A percentile compares a stretch with the other conserved stretches of the same genome.
Evolutionary conservation across 2,888 invertebrate genomes (phyloP).

Genomic region (Omphaloscelis lunosa): DNA sequence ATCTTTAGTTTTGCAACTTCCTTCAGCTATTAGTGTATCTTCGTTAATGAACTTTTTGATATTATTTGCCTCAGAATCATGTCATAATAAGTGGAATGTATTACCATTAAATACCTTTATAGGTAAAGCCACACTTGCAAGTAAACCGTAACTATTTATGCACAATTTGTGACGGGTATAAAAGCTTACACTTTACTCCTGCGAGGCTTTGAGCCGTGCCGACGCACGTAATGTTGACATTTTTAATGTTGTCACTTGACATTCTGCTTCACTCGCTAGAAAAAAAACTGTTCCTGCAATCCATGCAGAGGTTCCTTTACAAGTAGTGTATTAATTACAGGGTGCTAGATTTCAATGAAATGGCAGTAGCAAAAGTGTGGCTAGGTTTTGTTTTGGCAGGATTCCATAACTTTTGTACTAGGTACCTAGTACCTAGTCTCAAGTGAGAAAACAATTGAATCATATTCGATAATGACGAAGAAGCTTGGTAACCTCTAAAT

Average conservation of each 20-base stretch:
- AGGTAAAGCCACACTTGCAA: conserved; percentile 18
- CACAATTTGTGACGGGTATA: conserved; percentile 54
- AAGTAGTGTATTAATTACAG: conserved; percentile 1
- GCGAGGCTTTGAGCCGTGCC: conserved; percentile 55
- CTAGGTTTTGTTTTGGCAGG: neutral
- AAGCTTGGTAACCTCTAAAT: conserved; percentile 10
- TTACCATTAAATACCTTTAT: conserved; percentile 21
- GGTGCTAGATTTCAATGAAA: conserved; percentile 5
- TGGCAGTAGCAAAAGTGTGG: neutral
- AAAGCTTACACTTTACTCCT: conserved; percentile 53
- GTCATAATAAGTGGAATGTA: conserved; percentile 7
- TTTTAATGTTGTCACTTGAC: conserved; percentile 43
- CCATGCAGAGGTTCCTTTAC: neutral
- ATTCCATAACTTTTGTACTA: neutral
- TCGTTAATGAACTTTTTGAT: neutral
- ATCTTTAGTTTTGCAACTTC: neutral
- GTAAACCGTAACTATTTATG: conserved; percentile 54
- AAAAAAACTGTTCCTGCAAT: conserved; percentile 40
- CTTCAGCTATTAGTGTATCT: neutral
- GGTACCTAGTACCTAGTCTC: too few species aligned
- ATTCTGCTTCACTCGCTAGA: conserved; percentile 24
- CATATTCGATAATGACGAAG: neutral
- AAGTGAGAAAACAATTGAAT: neutral
- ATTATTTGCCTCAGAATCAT: neutral
- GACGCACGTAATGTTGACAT: conserved; percentile 51